These are phyloP conservation scores for Rhyacophila brunnea DNA, from an alignment of 1,140 invertebrate genomes.

Conservation along the genomic window DNA sequence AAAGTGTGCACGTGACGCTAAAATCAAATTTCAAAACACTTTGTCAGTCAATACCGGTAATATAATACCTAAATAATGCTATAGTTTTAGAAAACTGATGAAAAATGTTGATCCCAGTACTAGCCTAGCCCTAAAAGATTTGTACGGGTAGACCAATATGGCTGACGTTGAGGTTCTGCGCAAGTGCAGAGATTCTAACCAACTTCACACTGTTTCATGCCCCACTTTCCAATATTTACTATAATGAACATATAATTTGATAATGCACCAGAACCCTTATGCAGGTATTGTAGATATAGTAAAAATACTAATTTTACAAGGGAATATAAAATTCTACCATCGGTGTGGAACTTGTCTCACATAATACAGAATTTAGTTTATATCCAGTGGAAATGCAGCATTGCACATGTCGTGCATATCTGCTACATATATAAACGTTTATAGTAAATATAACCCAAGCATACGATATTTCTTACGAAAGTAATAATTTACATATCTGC, in stretches of 20 bases:
- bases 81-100: not conserved
- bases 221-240: slow-evolving; percentile 31
- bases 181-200: slow-evolving; percentile 16
- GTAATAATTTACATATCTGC: too few species aligned
- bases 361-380: too few species aligned
- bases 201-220: slow-evolving; percentile 22
- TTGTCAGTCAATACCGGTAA: slow-evolving; percentile 3
- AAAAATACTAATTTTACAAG: too few species aligned
- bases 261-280: slow-evolving; percentile 9
- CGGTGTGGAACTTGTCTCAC: too few species aligned
- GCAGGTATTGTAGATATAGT: not conserved
- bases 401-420: too few species aligned
- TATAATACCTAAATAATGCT: too few species aligned
- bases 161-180: slow-evolving; percentile 15
- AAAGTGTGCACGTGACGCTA: not conserved
- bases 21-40: not conserved
- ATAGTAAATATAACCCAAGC: too few species aligned
- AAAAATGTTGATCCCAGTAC: slow-evolving; percentile 1
- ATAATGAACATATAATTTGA: slow-evolving; percentile 5
- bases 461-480: too few species aligned
- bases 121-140: slow-evolving; percentile 11
- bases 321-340: too few species aligned
- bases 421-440: too few species aligned
- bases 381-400: too few species aligned
- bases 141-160: slow-evolving; percentile 23